Conservation (phyloP, 2,113 vertebrate species). For the Sardina pilchardus region DNA sequence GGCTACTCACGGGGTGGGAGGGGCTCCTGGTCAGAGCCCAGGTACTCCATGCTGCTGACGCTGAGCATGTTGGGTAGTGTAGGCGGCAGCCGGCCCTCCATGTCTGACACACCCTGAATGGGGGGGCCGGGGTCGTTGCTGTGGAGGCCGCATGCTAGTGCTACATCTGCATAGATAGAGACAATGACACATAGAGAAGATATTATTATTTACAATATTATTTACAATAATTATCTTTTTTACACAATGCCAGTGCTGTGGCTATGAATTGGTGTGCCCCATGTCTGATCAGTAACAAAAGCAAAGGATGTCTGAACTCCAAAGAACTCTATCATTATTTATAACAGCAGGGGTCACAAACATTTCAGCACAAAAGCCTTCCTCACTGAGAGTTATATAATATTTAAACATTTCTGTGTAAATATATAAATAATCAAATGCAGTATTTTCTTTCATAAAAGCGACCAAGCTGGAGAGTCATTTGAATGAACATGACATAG, state of each 20-base stretch:
- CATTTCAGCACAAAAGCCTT: too few relatives aligned
- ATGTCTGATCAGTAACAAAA: too few relatives aligned
- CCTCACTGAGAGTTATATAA: too few relatives aligned
- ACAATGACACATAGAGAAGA: neutral
- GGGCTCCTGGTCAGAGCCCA: slow-evolving; percentile 71
- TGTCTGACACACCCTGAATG: slow-evolving; percentile 70
- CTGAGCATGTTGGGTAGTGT: slow-evolving; percentile 65
- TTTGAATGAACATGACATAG: neutral
- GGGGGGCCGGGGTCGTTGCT: slow-evolving; percentile 65
- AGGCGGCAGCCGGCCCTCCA: slow-evolving; percentile 64
- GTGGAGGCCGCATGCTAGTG: slow-evolving; percentile 71
- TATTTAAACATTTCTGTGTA: too few relatives aligned
- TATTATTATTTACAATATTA: too few relatives aligned
- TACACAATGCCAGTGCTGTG: too few relatives aligned
- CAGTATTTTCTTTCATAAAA: neutral
- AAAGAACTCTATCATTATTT: too few relatives aligned
- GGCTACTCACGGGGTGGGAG: slow-evolving; percentile 61
- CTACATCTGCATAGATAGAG: slow-evolving; percentile 67
- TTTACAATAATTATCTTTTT: too few relatives aligned
- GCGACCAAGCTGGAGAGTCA: neutral
- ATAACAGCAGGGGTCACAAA: too few relatives aligned
- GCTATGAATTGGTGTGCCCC: too few relatives aligned
- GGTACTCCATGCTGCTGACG: slow-evolving; percentile 75
- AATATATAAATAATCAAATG: neutral
- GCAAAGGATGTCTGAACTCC: too few relatives aligned